Evolutionary conservation across 2,113 vertebrate genomes (phyloP).

Genomic region (Cepphus grylle): DNA sequence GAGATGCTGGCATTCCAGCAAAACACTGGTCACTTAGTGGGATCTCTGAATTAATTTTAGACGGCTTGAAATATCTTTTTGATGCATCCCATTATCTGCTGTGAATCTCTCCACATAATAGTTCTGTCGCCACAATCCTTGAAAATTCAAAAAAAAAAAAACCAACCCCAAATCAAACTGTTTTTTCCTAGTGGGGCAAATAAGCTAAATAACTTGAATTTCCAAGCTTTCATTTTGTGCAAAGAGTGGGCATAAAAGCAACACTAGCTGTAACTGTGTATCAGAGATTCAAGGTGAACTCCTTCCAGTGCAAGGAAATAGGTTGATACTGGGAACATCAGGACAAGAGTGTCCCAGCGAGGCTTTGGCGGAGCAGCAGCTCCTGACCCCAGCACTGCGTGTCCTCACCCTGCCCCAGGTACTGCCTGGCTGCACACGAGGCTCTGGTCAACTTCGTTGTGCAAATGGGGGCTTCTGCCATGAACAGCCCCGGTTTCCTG

Average conservation of each 20-base stretch:
- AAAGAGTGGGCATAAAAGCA: not conserved
- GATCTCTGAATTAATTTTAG: not conserved
- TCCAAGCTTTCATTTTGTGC: not conserved
- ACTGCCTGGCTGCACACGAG: no score
- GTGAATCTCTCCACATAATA: not conserved
- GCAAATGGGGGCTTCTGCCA: not conserved
- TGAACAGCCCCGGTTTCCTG: not conserved
- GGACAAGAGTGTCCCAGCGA: not conserved
- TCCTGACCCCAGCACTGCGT: fast-evolving
- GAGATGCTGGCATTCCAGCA: not conserved
- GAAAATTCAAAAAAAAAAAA: not conserved
- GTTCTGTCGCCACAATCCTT: not conserved
- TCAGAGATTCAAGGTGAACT: not conserved
- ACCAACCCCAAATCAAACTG: not conserved
- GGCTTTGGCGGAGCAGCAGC: not conserved
- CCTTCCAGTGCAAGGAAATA: not conserved
- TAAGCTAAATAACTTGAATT: not conserved
- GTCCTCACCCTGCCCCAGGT: not conserved
- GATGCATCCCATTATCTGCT: not conserved
- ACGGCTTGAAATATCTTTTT: conserved; percentile 15
- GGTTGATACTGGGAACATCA: not conserved
- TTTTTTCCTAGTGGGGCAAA: not conserved
- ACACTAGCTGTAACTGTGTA: not conserved
- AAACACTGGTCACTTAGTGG: not conserved
- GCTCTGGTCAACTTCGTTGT: not conserved